These are phyloP conservation scores for Drosophila parvula DNA, from an alignment of 1,140 invertebrate genomes.

Conservation along the genomic window DNA sequence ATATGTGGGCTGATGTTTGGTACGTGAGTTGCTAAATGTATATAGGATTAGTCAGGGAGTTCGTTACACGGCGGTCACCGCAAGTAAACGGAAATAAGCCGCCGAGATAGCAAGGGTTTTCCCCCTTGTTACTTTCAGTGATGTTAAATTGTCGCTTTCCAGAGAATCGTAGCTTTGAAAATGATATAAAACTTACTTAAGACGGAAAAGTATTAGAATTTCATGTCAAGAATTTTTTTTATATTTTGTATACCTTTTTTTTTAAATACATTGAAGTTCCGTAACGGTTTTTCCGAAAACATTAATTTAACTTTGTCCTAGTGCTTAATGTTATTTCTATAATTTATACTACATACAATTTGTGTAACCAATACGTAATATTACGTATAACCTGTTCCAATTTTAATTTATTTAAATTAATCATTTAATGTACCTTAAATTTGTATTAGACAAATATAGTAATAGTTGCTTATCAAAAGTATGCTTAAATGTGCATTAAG, in stretches of 20 bases:
- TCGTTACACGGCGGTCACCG: conserved; percentile 33
- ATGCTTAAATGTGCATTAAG: too few relatives aligned
- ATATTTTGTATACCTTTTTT: too few relatives aligned
- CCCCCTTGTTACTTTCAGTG: not conserved
- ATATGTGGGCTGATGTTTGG: conserved; percentile 29
- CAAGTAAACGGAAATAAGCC: conserved; percentile 48
- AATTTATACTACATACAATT: not conserved
- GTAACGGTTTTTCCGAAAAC: not conserved
- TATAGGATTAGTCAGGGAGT: conserved; percentile 55
- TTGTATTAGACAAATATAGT: too few relatives aligned
- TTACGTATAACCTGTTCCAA: too few relatives aligned
- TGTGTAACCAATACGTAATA: not conserved
- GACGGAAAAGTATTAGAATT: not conserved
- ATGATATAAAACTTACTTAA: not conserved
- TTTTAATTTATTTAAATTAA: too few relatives aligned
- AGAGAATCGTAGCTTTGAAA: not conserved
- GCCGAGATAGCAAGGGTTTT: conserved; percentile 3
- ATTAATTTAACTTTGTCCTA: too few relatives aligned
- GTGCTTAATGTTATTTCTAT: not conserved
- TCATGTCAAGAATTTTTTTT: too few relatives aligned
- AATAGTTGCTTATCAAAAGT: too few relatives aligned
- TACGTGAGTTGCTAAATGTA: conserved; percentile 74
- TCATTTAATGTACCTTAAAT: too few relatives aligned
- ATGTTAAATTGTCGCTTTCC: not conserved
- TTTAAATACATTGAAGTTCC: not conserved